Evolutionary conservation across 2,888 invertebrate genomes (phyloP).

Genomic region (Suillia variegata): DNA sequence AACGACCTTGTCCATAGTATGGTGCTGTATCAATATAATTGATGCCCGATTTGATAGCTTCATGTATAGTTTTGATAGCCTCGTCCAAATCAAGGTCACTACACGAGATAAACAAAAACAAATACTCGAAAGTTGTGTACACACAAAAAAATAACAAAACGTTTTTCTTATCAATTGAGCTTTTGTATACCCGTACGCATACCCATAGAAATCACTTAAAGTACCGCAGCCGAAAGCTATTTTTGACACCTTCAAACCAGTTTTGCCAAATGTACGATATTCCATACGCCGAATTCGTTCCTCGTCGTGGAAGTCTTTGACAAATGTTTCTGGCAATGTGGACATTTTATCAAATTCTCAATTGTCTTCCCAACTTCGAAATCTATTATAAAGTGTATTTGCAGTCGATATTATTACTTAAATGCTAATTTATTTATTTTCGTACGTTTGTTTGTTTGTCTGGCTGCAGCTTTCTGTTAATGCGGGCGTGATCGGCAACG

Average conservation of each 20-base stretch:
- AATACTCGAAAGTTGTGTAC: conserved; percentile 7
- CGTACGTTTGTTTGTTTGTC: no score
- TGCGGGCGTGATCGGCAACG: not conserved
- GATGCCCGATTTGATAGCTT: conserved; percentile 77
- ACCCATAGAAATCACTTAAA: conserved; percentile 74
- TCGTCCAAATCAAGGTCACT: conserved; percentile 70
- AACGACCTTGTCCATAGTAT: conserved; percentile 88
- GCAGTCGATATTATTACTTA: no score
- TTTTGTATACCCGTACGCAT: conserved; percentile 1
- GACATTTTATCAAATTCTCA: not conserved
- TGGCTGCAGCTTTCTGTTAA: no score
- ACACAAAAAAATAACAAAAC: conserved; percentile 1
- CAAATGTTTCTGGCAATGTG: conserved; percentile 65
- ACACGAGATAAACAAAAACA: conserved; percentile 7
- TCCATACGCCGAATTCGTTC: conserved; percentile 70
- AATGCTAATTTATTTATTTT: no score
- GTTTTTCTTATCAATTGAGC: not conserved
- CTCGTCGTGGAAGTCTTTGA: conserved; percentile 70
- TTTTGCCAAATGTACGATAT: conserved; percentile 73
- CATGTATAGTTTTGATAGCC: conserved; percentile 71
- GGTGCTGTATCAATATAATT: conserved; percentile 94
- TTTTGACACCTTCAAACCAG: conserved; percentile 74
- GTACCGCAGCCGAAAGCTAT: conserved; percentile 78
- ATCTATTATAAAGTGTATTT: no score
- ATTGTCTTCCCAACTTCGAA: no score